Conservation (phyloP, 1,140 invertebrate species). For the Bilobella aurantiaca region DNA sequence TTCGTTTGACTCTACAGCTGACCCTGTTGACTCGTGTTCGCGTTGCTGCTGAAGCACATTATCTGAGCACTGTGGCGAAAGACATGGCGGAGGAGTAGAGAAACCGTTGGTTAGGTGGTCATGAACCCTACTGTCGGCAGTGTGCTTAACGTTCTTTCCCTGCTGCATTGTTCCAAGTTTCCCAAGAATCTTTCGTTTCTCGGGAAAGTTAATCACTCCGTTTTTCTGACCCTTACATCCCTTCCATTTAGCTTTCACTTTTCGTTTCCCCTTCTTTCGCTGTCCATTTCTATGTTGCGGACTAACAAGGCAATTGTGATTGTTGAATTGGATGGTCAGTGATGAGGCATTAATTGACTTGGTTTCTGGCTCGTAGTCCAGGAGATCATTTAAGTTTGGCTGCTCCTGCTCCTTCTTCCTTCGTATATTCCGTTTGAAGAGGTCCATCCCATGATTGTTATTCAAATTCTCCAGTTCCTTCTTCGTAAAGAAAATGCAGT, state of each 20-base stretch:
- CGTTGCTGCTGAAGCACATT: not conserved
- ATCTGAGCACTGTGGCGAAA: constrained; percentile 3
- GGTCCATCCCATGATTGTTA: not conserved
- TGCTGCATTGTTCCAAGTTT: too few relatives aligned
- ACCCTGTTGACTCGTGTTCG: too few relatives aligned
- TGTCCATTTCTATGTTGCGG: not conserved
- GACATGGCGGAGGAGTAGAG: constrained; percentile 14
- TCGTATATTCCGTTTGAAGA: not conserved
- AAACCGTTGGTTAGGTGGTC: too few relatives aligned
- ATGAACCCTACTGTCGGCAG: too few relatives aligned
- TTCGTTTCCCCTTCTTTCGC: not conserved
- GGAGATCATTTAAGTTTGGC: not conserved
- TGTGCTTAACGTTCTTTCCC: too few relatives aligned
- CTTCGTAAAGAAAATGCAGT: constrained; percentile 30
- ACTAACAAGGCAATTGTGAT: not conserved
- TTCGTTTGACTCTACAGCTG: too few relatives aligned
- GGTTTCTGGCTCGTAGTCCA: not conserved
- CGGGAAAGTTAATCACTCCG: too few relatives aligned
- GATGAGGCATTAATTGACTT: not conserved
- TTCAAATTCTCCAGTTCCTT: constrained; percentile 23
- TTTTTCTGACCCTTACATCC: too few relatives aligned
- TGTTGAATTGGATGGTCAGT: not conserved
- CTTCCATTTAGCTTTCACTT: not conserved
- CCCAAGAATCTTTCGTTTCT: too few relatives aligned
- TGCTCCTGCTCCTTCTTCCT: not conserved